Conservation (phyloP, 2,888 invertebrate species). For the Drosophila aldrichi region DNA sequence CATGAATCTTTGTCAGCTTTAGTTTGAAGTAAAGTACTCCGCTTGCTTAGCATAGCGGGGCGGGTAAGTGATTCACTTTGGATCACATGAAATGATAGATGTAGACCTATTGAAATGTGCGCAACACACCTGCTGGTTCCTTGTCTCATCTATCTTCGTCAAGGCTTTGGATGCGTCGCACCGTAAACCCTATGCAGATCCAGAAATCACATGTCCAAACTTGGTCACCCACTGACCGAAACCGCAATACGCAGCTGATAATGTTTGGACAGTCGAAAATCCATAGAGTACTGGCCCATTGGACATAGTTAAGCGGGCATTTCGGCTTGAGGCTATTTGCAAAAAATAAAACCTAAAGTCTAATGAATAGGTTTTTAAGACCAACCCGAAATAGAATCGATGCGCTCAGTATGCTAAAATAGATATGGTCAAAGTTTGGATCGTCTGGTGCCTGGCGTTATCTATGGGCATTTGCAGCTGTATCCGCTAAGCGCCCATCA, state of each 20-base stretch:
- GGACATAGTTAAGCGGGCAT: slow-evolving; percentile 27
- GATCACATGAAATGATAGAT: slow-evolving; percentile 8
- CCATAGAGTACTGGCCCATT: slow-evolving; percentile 5
- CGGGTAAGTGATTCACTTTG: neutral
- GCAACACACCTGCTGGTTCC: neutral
- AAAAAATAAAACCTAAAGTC: slow-evolving; percentile 26
- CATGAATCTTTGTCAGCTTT: slow-evolving; percentile 25
- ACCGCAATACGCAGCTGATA: slow-evolving; percentile 38
- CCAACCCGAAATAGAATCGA: slow-evolving; percentile 53
- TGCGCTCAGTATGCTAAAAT: slow-evolving; percentile 43
- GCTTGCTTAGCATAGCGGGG: neutral
- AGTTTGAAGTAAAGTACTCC: neutral
- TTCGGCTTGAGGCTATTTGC: slow-evolving; percentile 7
- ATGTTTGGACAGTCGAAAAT: slow-evolving; percentile 18
- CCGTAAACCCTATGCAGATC: slow-evolving; percentile 11
- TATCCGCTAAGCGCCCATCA: slow-evolving; percentile 25
- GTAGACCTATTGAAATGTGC: neutral
- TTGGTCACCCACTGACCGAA: slow-evolving; percentile 48
- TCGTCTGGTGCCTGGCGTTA: slow-evolving; percentile 1
- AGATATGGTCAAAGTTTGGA: slow-evolving; percentile 56
- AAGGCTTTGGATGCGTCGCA: slow-evolving; percentile 6
- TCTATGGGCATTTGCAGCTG: neutral
- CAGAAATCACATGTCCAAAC: neutral
- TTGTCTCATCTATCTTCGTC: slow-evolving; percentile 51
- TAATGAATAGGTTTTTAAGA: slow-evolving; percentile 66